phyloP scores from a whole-genome alignment of 1,140 invertebrate species.

The Caenorhabditis brenneri region DNA sequence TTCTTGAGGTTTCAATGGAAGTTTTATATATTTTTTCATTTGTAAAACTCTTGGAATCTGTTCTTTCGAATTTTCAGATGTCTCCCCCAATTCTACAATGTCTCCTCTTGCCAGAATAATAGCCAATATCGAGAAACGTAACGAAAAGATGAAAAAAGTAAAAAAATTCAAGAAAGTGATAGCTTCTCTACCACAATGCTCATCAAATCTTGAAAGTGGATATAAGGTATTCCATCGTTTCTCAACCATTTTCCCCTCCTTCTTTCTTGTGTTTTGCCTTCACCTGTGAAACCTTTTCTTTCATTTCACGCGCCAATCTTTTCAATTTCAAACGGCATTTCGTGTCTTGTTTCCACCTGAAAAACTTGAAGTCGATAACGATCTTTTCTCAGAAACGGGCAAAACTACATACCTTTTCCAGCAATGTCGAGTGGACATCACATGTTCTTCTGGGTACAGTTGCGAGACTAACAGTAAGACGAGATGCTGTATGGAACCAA shows the following conservation, averaged over 20 bases:
- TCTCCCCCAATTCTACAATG: neutral
- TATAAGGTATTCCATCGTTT: conserved; percentile 8
- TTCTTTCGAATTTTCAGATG: neutral
- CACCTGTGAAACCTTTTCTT: neutral
- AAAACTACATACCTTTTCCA: conserved; percentile 33
- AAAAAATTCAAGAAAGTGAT: neutral
- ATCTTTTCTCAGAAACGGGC: neutral
- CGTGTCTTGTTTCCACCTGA: conserved; percentile 33
- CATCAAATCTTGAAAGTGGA: neutral
- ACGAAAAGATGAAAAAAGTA: neutral
- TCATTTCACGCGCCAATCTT: conserved; percentile 21
- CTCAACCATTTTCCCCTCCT: neutral
- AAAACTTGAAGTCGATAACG: conserved; percentile 33
- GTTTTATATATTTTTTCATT: too few relatives aligned
- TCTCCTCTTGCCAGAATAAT: neutral
- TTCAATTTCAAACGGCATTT: conserved; percentile 14
- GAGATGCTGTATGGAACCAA: conserved; percentile 21
- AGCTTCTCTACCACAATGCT: neutral
- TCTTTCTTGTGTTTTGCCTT: neutral
- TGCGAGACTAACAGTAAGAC: conserved; percentile 1
- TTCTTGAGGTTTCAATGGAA: neutral
- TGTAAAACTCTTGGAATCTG: neutral
- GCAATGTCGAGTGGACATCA: conserved; percentile 36
- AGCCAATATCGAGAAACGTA: conserved; percentile 25
- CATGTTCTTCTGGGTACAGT: conserved; percentile 32